A percentile compares a stretch with the other conserved stretches of the same genome.
These are phyloP conservation scores for Drosophila sordidula DNA, from an alignment of 2,888 invertebrate genomes.

Conservation along the genomic window DNA sequence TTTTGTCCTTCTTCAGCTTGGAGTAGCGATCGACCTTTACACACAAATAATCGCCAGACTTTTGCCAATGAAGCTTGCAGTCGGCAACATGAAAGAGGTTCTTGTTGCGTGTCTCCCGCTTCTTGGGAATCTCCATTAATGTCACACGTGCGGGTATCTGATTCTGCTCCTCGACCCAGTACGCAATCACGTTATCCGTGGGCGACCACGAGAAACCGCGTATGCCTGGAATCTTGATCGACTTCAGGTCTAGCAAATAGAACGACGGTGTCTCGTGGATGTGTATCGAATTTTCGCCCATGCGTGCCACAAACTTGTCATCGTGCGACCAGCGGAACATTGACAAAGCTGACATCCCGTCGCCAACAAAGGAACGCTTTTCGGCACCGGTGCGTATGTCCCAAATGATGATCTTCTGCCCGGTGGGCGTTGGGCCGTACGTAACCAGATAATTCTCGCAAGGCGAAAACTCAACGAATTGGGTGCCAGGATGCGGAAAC, in stretches of 20 bases:
- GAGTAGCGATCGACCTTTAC: conserved; percentile 95
- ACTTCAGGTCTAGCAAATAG: conserved; percentile 96
- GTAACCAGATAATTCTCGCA: conserved; percentile 98
- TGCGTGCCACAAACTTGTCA: conserved; percentile 96
- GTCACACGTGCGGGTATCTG: conserved; percentile 98
- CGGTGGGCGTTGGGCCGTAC: conserved; percentile 94
- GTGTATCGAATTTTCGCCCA: conserved; percentile 93
- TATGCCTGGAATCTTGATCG: conserved; percentile 95
- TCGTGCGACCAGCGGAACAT: conserved; percentile 99
- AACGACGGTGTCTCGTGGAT: conserved; percentile 99
- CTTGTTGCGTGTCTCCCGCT: conserved; percentile 95
- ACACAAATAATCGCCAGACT: conserved; percentile 98
- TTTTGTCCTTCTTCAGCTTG: conserved; percentile 97
- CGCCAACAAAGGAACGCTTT: conserved; percentile 95
- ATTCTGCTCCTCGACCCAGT: conserved; percentile 99
- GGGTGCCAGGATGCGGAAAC: conserved; percentile 95
- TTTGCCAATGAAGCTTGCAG: conserved; percentile 99
- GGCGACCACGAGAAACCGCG: conserved; percentile 99
- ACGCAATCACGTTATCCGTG: conserved; percentile 97
- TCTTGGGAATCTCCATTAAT: conserved; percentile 95
- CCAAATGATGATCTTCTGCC: conserved; percentile 95
- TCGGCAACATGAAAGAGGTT: conserved; percentile 99
- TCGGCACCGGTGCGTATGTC: conserved; percentile 97
- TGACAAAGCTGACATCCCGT: conserved; percentile 94
- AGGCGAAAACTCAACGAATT: conserved; percentile 98